A percentile compares a stretch with the other conserved stretches of the same genome.
Conservation (phyloP, 2,113 vertebrate genomes). For the Notothenia coriiceps region DNA sequence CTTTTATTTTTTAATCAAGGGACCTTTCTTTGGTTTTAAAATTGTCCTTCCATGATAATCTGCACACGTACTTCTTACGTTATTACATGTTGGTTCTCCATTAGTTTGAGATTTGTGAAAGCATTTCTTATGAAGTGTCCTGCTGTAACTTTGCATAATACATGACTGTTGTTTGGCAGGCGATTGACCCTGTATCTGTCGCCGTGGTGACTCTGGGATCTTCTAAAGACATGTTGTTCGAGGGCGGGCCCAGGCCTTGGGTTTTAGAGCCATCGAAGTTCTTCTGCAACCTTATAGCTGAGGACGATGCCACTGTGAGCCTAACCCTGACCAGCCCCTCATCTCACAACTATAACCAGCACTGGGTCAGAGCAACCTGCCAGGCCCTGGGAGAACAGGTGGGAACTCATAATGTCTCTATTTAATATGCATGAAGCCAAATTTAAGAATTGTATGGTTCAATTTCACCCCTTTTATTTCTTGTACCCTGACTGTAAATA, state of each 20-base stretch:
- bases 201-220: constrained; percentile 95
- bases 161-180: constrained; percentile 74
- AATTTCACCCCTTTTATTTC: background rate
- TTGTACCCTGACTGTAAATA: background rate
- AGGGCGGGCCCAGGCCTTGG: constrained; percentile 94
- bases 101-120: constrained; percentile 6
- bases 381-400: constrained; percentile 93
- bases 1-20: background rate
- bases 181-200: constrained; percentile 89
- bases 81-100: background rate
- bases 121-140: background rate
- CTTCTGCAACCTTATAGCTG: constrained; percentile 87
- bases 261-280: constrained; percentile 95
- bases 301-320: constrained; percentile 80
- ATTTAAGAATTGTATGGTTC: background rate
- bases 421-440: background rate
- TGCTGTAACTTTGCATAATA: background rate
- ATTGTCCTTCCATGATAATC: background rate
- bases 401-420: constrained; percentile 37
- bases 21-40: background rate
- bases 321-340: constrained; percentile 82
- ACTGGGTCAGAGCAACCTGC: constrained; percentile 90
- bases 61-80: background rate
- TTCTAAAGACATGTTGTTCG: constrained; percentile 94
- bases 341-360: constrained; percentile 87